Evolutionary conservation across 2,113 vertebrate genomes (phyloP).

Genomic region (Chrysemys picta): DNA sequence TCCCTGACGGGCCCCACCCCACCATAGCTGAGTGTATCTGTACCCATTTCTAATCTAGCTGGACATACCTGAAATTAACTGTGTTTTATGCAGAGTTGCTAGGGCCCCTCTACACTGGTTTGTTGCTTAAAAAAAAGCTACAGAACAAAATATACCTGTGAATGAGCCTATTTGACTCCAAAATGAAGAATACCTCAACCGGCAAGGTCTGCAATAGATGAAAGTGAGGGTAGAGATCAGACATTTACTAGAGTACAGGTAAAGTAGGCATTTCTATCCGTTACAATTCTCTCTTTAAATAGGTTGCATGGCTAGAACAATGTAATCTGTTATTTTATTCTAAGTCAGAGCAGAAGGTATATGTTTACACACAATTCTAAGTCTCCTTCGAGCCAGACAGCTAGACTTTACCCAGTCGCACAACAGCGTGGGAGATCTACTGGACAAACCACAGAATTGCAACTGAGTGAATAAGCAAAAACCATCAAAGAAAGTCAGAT

Average conservation of each 20-base stretch:
- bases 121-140: background rate
- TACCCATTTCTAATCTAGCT: background rate
- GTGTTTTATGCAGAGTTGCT: background rate
- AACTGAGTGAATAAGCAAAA: background rate
- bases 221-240: background rate
- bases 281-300: background rate
- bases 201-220: conserved; percentile 76
- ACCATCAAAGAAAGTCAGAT: background rate
- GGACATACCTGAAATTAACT: background rate
- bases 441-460: background rate
- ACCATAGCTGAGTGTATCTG: background rate
- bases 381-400: background rate
- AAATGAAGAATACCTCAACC: conserved; percentile 82
- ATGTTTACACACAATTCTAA: background rate
- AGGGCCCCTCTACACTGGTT: background rate
- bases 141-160: conserved; percentile 71
- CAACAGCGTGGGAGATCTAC: background rate
- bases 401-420: background rate
- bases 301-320: background rate
- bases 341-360: background rate
- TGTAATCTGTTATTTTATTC: background rate
- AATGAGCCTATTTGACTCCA: conserved; percentile 82
- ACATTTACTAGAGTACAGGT: background rate
- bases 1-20: background rate
- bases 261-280: background rate